Conservation (phyloP, 2,888 invertebrate genomes). For the Blera fallax region DNA sequence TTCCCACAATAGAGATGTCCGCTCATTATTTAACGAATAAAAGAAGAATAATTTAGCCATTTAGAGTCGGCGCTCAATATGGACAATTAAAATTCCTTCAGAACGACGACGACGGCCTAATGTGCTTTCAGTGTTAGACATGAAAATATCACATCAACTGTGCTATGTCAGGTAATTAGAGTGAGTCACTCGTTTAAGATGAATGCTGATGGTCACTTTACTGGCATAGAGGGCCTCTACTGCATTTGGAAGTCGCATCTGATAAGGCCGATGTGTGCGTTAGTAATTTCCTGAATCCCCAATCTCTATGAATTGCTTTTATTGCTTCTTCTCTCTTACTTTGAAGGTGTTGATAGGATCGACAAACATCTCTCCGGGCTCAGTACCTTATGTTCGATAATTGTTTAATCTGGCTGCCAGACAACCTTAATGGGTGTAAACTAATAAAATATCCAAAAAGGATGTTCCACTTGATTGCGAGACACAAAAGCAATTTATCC, state of each 20-base stretch:
- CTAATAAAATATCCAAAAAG: constrained; percentile 63
- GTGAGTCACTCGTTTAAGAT: constrained; percentile 50
- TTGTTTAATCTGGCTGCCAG: constrained; percentile 58
- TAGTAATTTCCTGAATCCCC: background rate
- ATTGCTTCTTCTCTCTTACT: constrained; percentile 13
- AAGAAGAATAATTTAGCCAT: constrained; percentile 36
- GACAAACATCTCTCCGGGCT: constrained; percentile 28
- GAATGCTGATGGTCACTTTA: constrained; percentile 36
- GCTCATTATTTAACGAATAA: constrained; percentile 13
- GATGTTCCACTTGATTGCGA: constrained; percentile 67
- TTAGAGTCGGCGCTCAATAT: constrained; percentile 29
- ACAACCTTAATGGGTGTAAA: constrained; percentile 67
- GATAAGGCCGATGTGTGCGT: constrained; percentile 26
- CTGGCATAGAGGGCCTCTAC: constrained; percentile 7
- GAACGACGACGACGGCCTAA: constrained; percentile 27
- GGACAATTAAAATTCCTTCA: constrained; percentile 28
- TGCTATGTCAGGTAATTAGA: constrained; percentile 36
- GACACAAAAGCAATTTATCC: constrained; percentile 56
- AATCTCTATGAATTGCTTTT: constrained; percentile 30
- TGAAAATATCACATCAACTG: constrained; percentile 15
- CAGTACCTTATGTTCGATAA: constrained; percentile 46
- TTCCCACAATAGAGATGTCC: constrained; percentile 34
- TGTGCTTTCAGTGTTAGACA: constrained; percentile 59
- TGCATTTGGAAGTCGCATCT: constrained; percentile 39
- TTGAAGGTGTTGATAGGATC: constrained; percentile 47